A percentile compares a stretch with the other conserved stretches of the same genome.
These are phyloP conservation scores for Bombus vancouverensis DNA, from an alignment of 1,140 invertebrate genomes.

Conservation along the genomic window DNA sequence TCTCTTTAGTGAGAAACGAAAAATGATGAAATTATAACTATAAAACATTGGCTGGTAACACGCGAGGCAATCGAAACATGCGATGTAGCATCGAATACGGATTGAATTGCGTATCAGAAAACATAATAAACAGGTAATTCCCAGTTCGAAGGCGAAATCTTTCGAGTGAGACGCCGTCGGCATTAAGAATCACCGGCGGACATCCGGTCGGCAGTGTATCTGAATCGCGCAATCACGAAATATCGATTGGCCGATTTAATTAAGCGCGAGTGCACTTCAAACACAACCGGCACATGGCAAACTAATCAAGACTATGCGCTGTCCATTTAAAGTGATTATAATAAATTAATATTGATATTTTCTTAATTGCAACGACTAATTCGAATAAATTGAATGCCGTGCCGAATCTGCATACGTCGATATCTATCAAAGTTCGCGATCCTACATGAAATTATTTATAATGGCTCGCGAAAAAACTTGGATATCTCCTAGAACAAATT, in stretches of 20 bases:
- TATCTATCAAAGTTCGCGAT: too few relatives aligned
- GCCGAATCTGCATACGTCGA: too few relatives aligned
- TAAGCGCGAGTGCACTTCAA: constrained; percentile 40
- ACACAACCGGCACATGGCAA: constrained; percentile 25
- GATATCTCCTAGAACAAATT: too few relatives aligned
- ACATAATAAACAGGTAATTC: not conserved
- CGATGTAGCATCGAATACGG: not conserved
- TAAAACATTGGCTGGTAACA: not conserved
- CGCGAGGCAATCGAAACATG: not conserved
- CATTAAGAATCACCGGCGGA: constrained; percentile 13
- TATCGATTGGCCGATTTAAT: constrained; percentile 49
- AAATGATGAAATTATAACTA: not conserved
- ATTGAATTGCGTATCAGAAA: not conserved
- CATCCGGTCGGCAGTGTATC: not conserved
- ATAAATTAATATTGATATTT: constrained; percentile 54
- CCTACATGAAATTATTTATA: not conserved
- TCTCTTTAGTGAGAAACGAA: not conserved
- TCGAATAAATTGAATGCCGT: not conserved
- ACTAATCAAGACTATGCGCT: constrained; percentile 29
- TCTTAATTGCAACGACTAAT: constrained; percentile 31
- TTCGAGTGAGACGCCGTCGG: not conserved
- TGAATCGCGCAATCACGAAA: constrained; percentile 45
- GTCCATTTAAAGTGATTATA: constrained; percentile 41
- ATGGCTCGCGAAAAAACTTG: too few relatives aligned
- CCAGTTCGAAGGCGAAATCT: not conserved